Evolutionary conservation across 2,797 vertebrate species (phyloP).

Genomic region (Triplophysa bombifrons): DNA sequence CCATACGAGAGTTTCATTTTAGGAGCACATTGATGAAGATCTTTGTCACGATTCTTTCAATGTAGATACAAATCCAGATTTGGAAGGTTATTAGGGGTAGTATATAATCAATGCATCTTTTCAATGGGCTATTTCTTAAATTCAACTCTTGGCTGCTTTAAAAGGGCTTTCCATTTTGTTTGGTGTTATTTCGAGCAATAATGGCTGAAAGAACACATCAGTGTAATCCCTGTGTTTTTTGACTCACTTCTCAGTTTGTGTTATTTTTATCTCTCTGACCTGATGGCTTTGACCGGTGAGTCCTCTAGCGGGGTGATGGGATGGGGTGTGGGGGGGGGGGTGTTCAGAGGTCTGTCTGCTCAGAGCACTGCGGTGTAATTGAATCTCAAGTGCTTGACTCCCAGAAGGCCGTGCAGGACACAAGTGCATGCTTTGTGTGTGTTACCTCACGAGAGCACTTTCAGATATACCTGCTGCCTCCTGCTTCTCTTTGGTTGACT

Average conservation of each 20-base stretch:
- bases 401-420: constrained; percentile 16
- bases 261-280: constrained; percentile 24
- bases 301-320: not conserved
- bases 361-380: constrained; percentile 42
- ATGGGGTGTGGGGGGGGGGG: not conserved
- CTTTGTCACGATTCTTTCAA: too few relatives aligned
- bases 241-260: constrained; percentile 4
- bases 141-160: too few relatives aligned
- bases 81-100: too few relatives aligned
- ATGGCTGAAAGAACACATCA: not conserved
- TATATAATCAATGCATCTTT: too few relatives aligned
- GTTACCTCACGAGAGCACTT: not conserved
- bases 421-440: constrained; percentile 6
- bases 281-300: constrained; percentile 5
- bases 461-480: not conserved
- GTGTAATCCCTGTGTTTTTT: not conserved
- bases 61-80: too few relatives aligned
- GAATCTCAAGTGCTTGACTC: constrained; percentile 31
- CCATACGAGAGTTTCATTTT: too few relatives aligned
- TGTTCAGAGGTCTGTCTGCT: constrained; percentile 13
- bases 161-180: too few relatives aligned
- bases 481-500: not conserved
- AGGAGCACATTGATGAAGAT: too few relatives aligned
- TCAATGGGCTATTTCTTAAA: too few relatives aligned
- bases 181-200: not conserved